Evolutionary conservation across 2,888 invertebrate genomes (phyloP).

Genomic region (Limnephilus rhombicus): DNA sequence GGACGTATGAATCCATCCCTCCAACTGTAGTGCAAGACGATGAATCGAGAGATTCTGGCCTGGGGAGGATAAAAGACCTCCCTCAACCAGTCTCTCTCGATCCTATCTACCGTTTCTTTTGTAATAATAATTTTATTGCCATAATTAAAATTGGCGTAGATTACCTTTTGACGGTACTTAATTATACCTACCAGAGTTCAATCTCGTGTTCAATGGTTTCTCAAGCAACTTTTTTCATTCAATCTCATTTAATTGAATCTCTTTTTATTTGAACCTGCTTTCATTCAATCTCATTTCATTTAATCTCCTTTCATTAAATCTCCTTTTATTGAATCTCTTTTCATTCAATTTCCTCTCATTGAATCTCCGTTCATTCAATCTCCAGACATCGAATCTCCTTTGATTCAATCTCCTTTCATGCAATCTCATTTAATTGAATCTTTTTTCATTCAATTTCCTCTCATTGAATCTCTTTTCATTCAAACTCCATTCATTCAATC

Average conservation of each 20-base stretch:
- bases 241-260: not conserved
- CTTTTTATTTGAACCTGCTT: not conserved
- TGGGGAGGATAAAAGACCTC: too few relatives aligned
- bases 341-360: not conserved
- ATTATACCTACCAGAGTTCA: not conserved
- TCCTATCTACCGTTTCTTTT: too few relatives aligned
- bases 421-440: not conserved
- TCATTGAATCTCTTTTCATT: too few relatives aligned
- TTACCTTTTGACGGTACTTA: not conserved
- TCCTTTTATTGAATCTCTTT: not conserved
- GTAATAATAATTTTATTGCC: not conserved
- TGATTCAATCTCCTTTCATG: not conserved
- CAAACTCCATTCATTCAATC: too few relatives aligned
- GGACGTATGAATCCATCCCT: too few relatives aligned
- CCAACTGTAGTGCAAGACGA: too few relatives aligned
- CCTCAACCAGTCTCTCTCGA: too few relatives aligned
- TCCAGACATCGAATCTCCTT: not conserved
- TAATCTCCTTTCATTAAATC: not conserved
- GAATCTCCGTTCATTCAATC: not conserved
- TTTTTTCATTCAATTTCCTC: too few relatives aligned
- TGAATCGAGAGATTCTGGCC: too few relatives aligned
- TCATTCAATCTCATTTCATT: not conserved
- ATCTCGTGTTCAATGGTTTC: not conserved
- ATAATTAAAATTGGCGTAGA: not conserved
- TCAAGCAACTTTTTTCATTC: not conserved